Percentiles rank a stretch among this genome's conserved stretches.
phyloP scores from a whole-genome alignment of 2,113 vertebrate genomes.

The Festucalex cinctus region DNA sequence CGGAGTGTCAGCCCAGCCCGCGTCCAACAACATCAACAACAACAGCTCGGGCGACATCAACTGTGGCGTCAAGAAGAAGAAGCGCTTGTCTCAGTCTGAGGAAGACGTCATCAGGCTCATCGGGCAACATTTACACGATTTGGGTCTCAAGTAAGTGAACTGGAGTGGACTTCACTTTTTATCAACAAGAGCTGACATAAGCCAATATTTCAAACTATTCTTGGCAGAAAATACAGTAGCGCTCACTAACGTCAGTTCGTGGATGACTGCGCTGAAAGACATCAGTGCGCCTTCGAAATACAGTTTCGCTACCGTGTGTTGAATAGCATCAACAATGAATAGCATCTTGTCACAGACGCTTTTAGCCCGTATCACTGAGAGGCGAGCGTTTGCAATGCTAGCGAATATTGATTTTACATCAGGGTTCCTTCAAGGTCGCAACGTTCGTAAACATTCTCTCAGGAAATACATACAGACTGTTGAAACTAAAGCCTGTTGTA shows the following conservation, averaged over 20 bases:
- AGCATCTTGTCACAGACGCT: neutral
- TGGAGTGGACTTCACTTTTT: neutral
- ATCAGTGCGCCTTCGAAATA: neutral
- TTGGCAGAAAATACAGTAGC: neutral
- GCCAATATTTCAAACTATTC: neutral
- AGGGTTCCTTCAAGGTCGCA: too few relatives aligned
- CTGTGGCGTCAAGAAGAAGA: slow-evolving; percentile 84
- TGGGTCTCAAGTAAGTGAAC: slow-evolving; percentile 92
- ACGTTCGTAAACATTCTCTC: too few relatives aligned
- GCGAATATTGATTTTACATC: too few relatives aligned
- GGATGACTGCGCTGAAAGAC: neutral
- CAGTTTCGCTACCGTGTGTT: neutral
- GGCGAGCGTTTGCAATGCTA: too few relatives aligned
- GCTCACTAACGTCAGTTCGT: neutral
- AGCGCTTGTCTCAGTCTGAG: slow-evolving; percentile 86
- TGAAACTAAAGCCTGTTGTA: neutral
- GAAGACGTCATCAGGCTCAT: slow-evolving; percentile 95
- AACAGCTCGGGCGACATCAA: slow-evolving; percentile 64
- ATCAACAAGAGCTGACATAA: neutral
- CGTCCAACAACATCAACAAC: slow-evolving; percentile 49
- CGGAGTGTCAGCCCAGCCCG: slow-evolving; percentile 65
- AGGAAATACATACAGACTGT: neutral
- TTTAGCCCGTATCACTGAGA: too few relatives aligned
- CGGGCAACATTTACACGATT: slow-evolving; percentile 90
- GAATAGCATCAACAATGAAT: too few relatives aligned